Evolutionary conservation across 2,888 invertebrate genomes (phyloP), one percentile per base, ranked within the genome.

Genomic region (Mythimna pallens): DNA sequence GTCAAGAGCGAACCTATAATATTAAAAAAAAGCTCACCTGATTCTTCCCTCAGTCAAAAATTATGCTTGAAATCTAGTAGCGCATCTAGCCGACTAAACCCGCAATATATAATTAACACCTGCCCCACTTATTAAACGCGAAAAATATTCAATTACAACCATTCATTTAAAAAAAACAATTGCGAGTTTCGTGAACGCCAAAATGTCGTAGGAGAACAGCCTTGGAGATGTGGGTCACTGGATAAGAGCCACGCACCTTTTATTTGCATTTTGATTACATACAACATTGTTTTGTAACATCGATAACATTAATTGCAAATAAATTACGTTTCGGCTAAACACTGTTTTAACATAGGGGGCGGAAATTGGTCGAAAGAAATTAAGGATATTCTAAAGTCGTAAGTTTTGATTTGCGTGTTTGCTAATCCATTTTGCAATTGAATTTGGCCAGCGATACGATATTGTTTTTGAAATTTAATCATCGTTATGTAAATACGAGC

Each of bases 191-290:
- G 83, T 83, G 86, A 85, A 84, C 76, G 76, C 83, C 79, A 79
- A 86, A 89, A 86, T 90, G 90, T 91, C 89, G 89, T 88, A 10
- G 81, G 30, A 47, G 52, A 43, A 86, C 92, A 95, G 92, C 96
- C 95, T 95, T 94, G 88, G 73, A 94, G 95, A 96, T 95, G 94
- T 96, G 91, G 96, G 96, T 92, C 95, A 92, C 80, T 88, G 95
- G 96, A 96, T 95, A 95, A 95, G 92, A 81, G 66, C 89, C 92
- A 92, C 93, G 92, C 92, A 82, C 87, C 82, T 82, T 71, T 83
- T 90, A 95, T 96, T 96, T 95, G 93, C 96, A 96, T 96, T 94
- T 94, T 93, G 92, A 96, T 95, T 95, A 93, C 92, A 89, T 79
- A 89, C 76, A 80, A 85, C 86, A 89, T 90, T 89, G 88, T 92